Evolutionary conservation across 2,113 vertebrate species (phyloP), one percentile per base, ranked within the genome.

Genomic region (Xenus cinereus): DNA sequence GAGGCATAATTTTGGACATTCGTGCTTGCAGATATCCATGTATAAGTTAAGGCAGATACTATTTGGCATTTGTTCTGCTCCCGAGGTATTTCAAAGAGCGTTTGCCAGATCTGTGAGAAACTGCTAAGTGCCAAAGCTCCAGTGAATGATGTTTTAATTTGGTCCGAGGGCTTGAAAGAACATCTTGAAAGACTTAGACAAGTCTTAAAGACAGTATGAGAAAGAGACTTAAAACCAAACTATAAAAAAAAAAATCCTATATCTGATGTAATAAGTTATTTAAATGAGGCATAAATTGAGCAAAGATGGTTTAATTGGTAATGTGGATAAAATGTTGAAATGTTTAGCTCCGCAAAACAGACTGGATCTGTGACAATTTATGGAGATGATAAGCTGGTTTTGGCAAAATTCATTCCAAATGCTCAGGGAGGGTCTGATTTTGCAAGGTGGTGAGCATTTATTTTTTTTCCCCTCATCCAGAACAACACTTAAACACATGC

Each of bases 111-210:
- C 95, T 93, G 82, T 96, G 95, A 95, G 82, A 96, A 93, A 96
- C 67, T 96, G 87, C 63, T 51, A 91, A 95, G 82, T 77, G 75
- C 72, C 87, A 59, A 95, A 97, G 62, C 87, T 89, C 69, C 71
- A 94, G 82, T 74, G 92, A 97, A 96, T 84, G 95, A 95, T 96
- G 95, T 96, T 97, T 96, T 97, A 97, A 97, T 97, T 97, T 97
- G 87, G 87, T 94, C 84, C 91, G 67, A 96, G 74, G 84, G 87
- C 90, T 96, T 96, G 76, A 96, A 97, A 95, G 91, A 96, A 96
- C 96, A 96, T 96, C 96, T 97, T 96, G 95, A 97, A 97, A 94
- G 90, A 97, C 78, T 97, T 96, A 96, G 67, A 83, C 68, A 90
- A 93, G 89, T 94, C 84, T 90, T 94, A 91, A 92, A 95, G 62